Percentiles rank a stretch among this genome's conserved stretches.
Conservation (phyloP, 1,140 invertebrate genomes). For the Ceratina australensis region DNA sequence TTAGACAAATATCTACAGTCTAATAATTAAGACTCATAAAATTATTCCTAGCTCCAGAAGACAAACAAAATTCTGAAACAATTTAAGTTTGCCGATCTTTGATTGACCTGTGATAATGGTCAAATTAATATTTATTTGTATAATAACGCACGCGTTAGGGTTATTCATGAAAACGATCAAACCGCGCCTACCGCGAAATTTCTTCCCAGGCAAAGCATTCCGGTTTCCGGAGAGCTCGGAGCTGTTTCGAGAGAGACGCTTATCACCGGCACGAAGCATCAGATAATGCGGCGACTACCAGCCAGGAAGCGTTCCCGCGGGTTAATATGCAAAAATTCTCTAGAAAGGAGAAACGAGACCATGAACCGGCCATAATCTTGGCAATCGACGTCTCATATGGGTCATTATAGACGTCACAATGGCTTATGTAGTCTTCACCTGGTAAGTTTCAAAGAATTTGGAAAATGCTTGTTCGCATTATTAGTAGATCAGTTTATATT, state of each 20-base stretch:
- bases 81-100: too few species aligned
- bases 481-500: too few species aligned
- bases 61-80: too few species aligned
- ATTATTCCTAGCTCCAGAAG: too few species aligned
- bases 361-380: slow-evolving; percentile 4
- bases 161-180: slow-evolving; percentile 2
- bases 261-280: slow-evolving; percentile 40
- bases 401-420: not conserved
- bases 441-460: too few species aligned
- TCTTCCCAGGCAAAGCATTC: slow-evolving; percentile 7
- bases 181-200: slow-evolving; percentile 18
- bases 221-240: slow-evolving; percentile 3
- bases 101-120: not conserved
- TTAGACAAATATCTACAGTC: too few species aligned
- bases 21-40: too few species aligned
- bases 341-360: not conserved
- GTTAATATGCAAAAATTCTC: slow-evolving; percentile 43
- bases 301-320: slow-evolving; percentile 4
- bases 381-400: slow-evolving; percentile 20
- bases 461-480: too few species aligned
- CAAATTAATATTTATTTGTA: slow-evolving; percentile 12
- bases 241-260: slow-evolving; percentile 33
- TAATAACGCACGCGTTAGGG: not conserved
- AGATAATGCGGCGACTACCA: slow-evolving; percentile 33
- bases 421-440: too few species aligned